Conservation (phyloP, 37 sponge, comb jelly and placozoan genomes). For the Mnemiopsis leidyi region DNA sequence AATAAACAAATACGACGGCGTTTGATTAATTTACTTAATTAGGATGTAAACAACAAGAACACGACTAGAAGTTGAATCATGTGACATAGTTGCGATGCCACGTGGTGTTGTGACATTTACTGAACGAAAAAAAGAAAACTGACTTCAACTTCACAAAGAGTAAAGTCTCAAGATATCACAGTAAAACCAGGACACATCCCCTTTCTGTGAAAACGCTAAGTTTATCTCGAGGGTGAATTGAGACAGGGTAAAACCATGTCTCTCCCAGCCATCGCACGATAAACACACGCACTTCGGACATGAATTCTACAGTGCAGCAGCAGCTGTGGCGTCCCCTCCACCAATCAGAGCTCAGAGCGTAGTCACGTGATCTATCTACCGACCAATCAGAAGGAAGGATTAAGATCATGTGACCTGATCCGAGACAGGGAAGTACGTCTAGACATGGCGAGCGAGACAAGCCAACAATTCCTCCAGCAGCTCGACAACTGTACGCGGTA, state of each 20-base stretch:
- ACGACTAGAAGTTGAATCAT: no score
- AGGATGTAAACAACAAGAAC: no score
- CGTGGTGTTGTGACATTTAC: no score
- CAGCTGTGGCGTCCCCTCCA: neutral
- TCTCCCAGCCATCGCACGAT: neutral
- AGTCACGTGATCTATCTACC: neutral
- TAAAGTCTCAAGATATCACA: no score
- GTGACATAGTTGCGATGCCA: no score
- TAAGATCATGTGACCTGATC: neutral
- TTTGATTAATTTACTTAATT: no score
- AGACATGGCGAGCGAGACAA: neutral
- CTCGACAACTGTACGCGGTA: neutral
- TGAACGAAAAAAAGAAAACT: no score
- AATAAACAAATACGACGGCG: no score
- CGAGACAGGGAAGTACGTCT: neutral
- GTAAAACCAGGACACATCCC: no score
- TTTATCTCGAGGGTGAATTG: neutral
- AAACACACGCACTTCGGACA: neutral
- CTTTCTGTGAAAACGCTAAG: neutral
- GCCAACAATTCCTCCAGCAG: neutral
- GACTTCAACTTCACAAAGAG: no score
- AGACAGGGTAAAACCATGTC: neutral
- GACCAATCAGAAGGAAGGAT: neutral
- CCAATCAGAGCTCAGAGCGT: neutral
- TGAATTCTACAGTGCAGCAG: neutral